Percentiles rank a stretch among this genome's conserved stretches.
Conservation (phyloP, 1,140 invertebrate genomes). For the Streblospio benedicti region DNA sequence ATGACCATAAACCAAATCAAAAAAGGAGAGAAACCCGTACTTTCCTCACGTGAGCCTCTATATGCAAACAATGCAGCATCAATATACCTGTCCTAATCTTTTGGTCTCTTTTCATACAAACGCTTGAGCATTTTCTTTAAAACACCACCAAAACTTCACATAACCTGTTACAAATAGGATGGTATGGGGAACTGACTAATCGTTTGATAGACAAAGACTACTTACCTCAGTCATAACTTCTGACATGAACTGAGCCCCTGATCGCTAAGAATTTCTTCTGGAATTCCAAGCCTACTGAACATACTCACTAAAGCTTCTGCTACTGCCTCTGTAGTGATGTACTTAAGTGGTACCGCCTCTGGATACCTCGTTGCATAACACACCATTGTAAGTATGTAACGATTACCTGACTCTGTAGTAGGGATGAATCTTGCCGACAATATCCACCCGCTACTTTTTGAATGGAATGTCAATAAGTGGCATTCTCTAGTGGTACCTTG, state of each 20-base stretch:
- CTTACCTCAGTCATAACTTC: too few relatives aligned
- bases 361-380: slow-evolving; percentile 24
- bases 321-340: slow-evolving; percentile 18
- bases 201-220: slow-evolving; percentile 6
- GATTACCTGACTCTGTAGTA: slow-evolving; percentile 8
- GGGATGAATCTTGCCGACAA: slow-evolving; percentile 4
- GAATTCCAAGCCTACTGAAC: too few relatives aligned
- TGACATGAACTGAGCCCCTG: slow-evolving; percentile 46
- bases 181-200: not conserved
- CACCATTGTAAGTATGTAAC: slow-evolving; percentile 17
- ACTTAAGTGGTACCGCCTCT: slow-evolving; percentile 20
- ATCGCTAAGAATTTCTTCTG: slow-evolving; percentile 43
- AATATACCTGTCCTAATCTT: slow-evolving; percentile 10
- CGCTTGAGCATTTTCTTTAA: slow-evolving; percentile 20
- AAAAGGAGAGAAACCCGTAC: slow-evolving; percentile 28
- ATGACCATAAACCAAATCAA: too few relatives aligned
- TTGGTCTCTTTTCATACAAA: slow-evolving; percentile 8
- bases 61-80: slow-evolving; percentile 9
- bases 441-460: not conserved
- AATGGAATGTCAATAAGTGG: not conserved
- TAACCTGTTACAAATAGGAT: slow-evolving; percentile 11
- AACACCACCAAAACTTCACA: slow-evolving; percentile 12
- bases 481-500: not conserved
- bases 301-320: slow-evolving; percentile 32
- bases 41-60: slow-evolving; percentile 8